phyloP scores from a whole-genome alignment of 2,888 invertebrate species.

The Parnassius mnemosyne region DNA sequence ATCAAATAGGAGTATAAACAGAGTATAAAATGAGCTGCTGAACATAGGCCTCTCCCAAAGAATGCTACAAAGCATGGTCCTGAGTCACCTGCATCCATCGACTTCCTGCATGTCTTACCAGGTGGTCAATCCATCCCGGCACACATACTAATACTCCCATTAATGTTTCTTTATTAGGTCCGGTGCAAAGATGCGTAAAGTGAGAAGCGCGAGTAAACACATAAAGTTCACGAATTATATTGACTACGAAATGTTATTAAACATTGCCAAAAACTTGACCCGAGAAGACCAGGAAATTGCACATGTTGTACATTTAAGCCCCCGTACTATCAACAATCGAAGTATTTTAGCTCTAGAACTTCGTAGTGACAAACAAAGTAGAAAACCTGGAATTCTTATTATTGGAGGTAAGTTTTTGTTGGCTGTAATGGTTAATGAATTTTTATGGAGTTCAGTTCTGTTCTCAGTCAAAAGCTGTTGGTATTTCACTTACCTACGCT shows the following conservation, averaged over 20 bases:
- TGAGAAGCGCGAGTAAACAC: slow-evolving; percentile 42
- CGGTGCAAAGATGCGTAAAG: slow-evolving; percentile 58
- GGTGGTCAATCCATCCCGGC: no score
- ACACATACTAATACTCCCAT: no score
- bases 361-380: slow-evolving; percentile 58
- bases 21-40: no score
- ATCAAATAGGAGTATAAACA: no score
- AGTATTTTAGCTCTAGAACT: slow-evolving; percentile 61
- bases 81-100: no score
- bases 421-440: no score
- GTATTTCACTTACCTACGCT: no score
- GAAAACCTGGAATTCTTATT: slow-evolving; percentile 68
- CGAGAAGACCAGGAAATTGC: slow-evolving; percentile 53
- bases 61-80: no score
- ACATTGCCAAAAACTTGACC: slow-evolving; percentile 41
- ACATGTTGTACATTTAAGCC: slow-evolving; percentile 43
- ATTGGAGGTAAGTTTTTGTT: slow-evolving; percentile 51
- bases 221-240: slow-evolving; percentile 46
- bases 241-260: slow-evolving; percentile 40
- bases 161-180: slow-evolving; percentile 44
- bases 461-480: no score
- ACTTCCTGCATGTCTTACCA: no score
- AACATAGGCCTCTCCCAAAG: no score
- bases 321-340: slow-evolving; percentile 53
- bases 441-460: no score